phyloP scores from a whole-genome alignment of 2,888 invertebrate species.

The Beris chalybata region DNA sequence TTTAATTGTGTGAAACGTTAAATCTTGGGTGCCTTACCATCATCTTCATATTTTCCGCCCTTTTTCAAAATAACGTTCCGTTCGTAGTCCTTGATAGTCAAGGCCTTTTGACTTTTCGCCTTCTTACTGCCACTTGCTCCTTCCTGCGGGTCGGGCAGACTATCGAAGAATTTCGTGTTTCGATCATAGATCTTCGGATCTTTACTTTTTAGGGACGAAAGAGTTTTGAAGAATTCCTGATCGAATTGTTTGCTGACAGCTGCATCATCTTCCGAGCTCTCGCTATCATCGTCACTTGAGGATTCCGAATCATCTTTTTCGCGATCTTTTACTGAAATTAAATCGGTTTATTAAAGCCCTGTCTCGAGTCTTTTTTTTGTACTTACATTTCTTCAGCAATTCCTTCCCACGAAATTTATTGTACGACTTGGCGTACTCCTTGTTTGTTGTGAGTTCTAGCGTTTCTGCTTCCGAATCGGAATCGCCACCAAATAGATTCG shows the following conservation, averaged over 20 bases:
- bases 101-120: constrained; percentile 60
- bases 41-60: constrained; percentile 62
- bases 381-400: constrained; percentile 75
- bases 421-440: constrained; percentile 81
- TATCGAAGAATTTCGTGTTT: constrained; percentile 69
- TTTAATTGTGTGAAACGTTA: not conserved
- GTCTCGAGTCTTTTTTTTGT: not conserved
- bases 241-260: constrained; percentile 60
- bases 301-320: constrained; percentile 48
- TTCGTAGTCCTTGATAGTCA: constrained; percentile 79
- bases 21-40: constrained; percentile 32
- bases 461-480: constrained; percentile 60
- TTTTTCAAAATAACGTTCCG: constrained; percentile 72
- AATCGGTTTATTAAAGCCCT: constrained; percentile 1
- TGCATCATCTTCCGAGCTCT: constrained; percentile 50
- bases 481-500: constrained; percentile 60
- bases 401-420: constrained; percentile 84
- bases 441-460: constrained; percentile 68
- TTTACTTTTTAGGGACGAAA: constrained; percentile 82
- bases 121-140: constrained; percentile 40
- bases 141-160: constrained; percentile 45
- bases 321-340: constrained; percentile 49
- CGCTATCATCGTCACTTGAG: constrained; percentile 46
- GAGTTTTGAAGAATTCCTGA: constrained; percentile 83
- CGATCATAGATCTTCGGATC: constrained; percentile 89